These are phyloP conservation scores for Sabellastarte sp. DNA, from an alignment of 2,888 invertebrate genomes.

Conservation along the genomic window DNA sequence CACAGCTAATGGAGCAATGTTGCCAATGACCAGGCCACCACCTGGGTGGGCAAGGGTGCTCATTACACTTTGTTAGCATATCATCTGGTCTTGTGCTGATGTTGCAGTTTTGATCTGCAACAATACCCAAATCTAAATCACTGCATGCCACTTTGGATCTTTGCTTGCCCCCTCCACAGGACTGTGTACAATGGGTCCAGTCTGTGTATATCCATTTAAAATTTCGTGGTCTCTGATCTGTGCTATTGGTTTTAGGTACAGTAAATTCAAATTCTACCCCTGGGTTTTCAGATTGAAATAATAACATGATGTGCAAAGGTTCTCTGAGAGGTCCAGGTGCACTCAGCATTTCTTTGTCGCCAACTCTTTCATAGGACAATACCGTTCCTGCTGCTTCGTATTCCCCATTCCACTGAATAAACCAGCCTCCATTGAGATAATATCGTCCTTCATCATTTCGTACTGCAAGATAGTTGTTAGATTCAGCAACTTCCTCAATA, in stretches of 20 bases:
- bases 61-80: conserved; percentile 69
- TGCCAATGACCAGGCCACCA: conserved; percentile 91
- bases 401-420: conserved; percentile 70
- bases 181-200: conserved; percentile 77
- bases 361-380: conserved; percentile 74
- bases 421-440: conserved; percentile 79
- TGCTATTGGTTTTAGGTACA: conserved; percentile 67
- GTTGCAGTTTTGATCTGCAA: conserved; percentile 63
- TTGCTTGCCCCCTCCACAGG: conserved; percentile 71
- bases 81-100: conserved; percentile 59
- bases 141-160: conserved; percentile 62
- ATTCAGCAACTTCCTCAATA: conserved; percentile 74
- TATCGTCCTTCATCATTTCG: conserved; percentile 71
- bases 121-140: conserved; percentile 65
- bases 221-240: conserved; percentile 62
- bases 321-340: conserved; percentile 81
- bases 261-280: conserved; percentile 85
- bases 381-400: conserved; percentile 78
- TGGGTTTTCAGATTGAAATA: conserved; percentile 73
- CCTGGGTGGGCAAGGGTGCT: conserved; percentile 70
- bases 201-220: conserved; percentile 74
- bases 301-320: conserved; percentile 79
- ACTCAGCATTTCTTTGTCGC: conserved; percentile 75
- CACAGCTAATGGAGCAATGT: conserved; percentile 74
- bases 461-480: conserved; percentile 79